These are phyloP conservation scores for Pocillopora grandis DNA, from an alignment of 92 coral and sea anemone genomes.

Conservation along the genomic window DNA sequence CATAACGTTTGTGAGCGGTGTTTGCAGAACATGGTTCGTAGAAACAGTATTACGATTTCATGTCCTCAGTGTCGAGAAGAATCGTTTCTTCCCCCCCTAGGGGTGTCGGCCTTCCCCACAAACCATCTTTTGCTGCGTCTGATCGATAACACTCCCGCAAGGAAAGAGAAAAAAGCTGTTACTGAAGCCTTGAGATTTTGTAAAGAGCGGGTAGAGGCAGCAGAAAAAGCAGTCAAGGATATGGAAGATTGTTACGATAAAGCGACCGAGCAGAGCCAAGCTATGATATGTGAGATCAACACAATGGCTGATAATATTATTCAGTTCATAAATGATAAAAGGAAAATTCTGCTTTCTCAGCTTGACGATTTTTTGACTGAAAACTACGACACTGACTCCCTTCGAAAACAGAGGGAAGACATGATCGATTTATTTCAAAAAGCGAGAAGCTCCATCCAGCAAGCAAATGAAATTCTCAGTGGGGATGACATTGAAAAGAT, in stretches of 20 bases:
- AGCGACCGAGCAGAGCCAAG: constrained; percentile 24
- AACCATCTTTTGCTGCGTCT: constrained; percentile 58
- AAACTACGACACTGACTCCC: constrained; percentile 22
- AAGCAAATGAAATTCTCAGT: constrained; percentile 40
- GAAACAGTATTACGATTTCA: constrained; percentile 35
- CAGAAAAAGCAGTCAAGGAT: constrained; percentile 30
- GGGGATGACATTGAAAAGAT: constrained; percentile 55
- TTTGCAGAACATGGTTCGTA: constrained; percentile 55
- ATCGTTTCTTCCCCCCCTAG: constrained; percentile 49
- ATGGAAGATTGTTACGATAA: constrained; percentile 29
- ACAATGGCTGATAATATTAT: constrained; percentile 37
- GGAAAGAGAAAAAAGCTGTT: constrained; percentile 59
- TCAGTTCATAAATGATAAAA: constrained; percentile 11
- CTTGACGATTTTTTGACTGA: constrained; percentile 26
- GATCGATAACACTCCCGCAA: constrained; percentile 66
- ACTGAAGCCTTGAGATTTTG: constrained; percentile 44
- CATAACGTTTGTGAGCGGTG: constrained; percentile 71
- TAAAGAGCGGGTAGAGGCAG: constrained; percentile 32
- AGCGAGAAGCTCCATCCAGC: constrained; percentile 22
- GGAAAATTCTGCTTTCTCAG: constrained; percentile 26
- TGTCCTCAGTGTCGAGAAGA: constrained; percentile 67
- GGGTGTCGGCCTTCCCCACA: constrained; percentile 65
- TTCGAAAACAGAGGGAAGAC: constrained; percentile 10
- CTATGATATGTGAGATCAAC: constrained; percentile 21
- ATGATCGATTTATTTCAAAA: constrained; percentile 2